Evolutionary conservation across 2,113 vertebrate species (phyloP), one percentile per base, ranked within the genome.

Genomic region (Catharus bicknelli): DNA sequence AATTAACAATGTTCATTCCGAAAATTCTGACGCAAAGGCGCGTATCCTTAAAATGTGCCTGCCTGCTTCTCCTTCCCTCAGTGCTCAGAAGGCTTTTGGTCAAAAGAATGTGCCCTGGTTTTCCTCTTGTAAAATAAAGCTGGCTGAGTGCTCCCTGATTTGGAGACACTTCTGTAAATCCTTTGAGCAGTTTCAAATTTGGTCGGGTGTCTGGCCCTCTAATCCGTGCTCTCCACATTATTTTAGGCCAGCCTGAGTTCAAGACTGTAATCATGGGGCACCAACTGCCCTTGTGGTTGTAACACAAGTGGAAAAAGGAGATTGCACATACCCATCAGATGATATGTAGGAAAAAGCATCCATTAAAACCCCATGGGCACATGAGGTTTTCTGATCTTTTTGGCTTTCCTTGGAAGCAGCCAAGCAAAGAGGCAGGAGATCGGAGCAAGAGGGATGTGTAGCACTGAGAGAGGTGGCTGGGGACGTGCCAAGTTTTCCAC

Each of bases 241-340:
- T 93, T 93, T 95, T 82, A 79, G 66, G 66, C 80, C 68, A 59
- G 21, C 15, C 64, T 62, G 66, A 64, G 62, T 47, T 86, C 81
- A 82, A 50, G 69, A 10, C 90, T 96, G 15, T 84, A 92, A 96
- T 92, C 86, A 89, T 0, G 1, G 66, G 51, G 58, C 84, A 95
- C 58, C 58, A 54, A 58, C 26, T 72, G 42, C 83, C 54, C 79
- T 47, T 94, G 69, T 82, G 90, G 77, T 10, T 76, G 58, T 64
- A 82, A 76, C 79, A 67, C 47, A 84, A 88, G 66, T 55, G 57
- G 64, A 58, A 61, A 64, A 93, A 23, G 23, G 74, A 83, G 69
- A 42, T 72, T 84, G 66, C 13, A 22, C 36, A 26, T 45, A 30
- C 12, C 29, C 36, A 0, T 22, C 30, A 42, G n/a, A 81, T 73